Evolutionary conservation across 2,888 invertebrate species (phyloP), one percentile per base, ranked within the genome.

Genomic region (Lasiommata megera): DNA sequence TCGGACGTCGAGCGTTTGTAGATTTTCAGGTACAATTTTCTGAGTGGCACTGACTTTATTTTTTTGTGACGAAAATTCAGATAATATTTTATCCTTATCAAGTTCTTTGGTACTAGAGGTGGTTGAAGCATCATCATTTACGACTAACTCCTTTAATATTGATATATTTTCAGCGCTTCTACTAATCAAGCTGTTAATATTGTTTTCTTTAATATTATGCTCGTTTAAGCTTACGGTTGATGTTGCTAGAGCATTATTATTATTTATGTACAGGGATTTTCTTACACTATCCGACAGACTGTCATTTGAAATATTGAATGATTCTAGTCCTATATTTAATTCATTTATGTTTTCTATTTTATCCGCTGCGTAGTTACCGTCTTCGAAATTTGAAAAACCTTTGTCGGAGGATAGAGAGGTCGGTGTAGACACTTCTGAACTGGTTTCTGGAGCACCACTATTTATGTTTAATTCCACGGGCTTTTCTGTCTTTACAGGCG

Each of bases 111-210:
- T 65, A 60, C 71, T 78, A 0, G 66, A 64, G 58, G 31, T 31
- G 9, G 46, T 46, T 0, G 28, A 47, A 17, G 62, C 66, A 9
- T 67, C 55, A 46, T 65, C 58, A n/a, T 65, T 63, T 14, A 7
- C 9, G 8, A n/a, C n/a, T 14, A 17, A 29, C 7, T 52, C 18
- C 34, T 69, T 65, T 6, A 68, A 62, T 8, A 59, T 65, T 16
- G 76, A 76, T 67, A 89, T 77, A 64, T 88, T 84, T 66, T 89
- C 89, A 48, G 80, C 87, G 58, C 88, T 89, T 40, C 70, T 76
- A 50, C 88, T 89, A 40, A 76, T 74, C 0, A 73, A 64, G 0
- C 77, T 74, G 58, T 80, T 79, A 46, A 68, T 67, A 9, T 18
- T 63, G 54, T 65, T 75, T 11, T 71, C 67, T 23, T 62, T 61